Conservation (phyloP, 2,797 vertebrate species). For the Pitangus sulphuratus region DNA sequence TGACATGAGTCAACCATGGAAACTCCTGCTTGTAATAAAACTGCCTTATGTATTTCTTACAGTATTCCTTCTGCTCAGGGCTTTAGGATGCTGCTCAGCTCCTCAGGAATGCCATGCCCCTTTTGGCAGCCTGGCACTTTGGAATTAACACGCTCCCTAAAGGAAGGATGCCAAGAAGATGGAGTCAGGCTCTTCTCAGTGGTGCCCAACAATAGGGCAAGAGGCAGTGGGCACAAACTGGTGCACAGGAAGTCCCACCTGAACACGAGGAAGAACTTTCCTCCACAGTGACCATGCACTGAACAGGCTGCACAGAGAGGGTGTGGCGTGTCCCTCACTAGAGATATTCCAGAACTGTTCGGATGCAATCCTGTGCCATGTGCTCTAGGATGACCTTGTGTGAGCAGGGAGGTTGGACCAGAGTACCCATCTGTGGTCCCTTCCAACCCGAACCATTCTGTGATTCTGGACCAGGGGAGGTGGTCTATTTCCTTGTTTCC, state of each 20-base stretch:
- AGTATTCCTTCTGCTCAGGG: background rate
- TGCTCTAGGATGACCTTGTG: background rate
- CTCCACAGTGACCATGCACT: background rate
- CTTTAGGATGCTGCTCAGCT: background rate
- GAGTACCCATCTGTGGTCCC: no score
- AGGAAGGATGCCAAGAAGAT: background rate
- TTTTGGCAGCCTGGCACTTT: background rate
- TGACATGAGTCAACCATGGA: no score
- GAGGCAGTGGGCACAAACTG: background rate
- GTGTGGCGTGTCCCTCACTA: background rate
- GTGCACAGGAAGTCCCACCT: background rate
- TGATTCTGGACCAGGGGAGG: background rate
- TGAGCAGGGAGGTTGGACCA: background rate
- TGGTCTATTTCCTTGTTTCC: background rate
- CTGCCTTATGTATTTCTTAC: no score
- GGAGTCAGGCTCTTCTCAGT: background rate
- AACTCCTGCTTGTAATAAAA: no score
- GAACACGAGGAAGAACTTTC: background rate
- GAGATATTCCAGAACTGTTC: background rate
- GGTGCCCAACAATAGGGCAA: background rate
- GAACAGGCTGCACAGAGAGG: background rate
- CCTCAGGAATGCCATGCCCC: background rate
- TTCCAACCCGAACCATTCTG: background rate
- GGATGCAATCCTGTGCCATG: background rate
- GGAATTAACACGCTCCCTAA: background rate